A percentile compares a stretch with the other conserved stretches of the same genome.
These are phyloP conservation scores for Vulpes lagopus DNA, from an alignment of 2,113 vertebrate species.

Conservation along the genomic window DNA sequence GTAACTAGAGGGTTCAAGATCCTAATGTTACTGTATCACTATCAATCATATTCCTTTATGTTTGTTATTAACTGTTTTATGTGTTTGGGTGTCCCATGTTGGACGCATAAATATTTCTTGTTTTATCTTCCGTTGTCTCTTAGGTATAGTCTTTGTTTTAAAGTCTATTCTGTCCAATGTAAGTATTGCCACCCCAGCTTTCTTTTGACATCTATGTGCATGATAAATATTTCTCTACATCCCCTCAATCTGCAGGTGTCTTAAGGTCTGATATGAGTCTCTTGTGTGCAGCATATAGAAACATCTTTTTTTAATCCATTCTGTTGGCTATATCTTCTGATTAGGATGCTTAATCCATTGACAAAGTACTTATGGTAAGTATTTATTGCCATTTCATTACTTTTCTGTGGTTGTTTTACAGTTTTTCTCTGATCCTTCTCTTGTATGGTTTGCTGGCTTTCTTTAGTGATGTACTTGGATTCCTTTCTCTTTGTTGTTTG, in stretches of 20 bases:
- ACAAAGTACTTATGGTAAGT: not conserved
- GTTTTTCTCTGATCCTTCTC: not conserved
- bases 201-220: not conserved
- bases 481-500: not conserved
- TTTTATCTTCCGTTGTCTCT: not conserved
- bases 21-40: not conserved
- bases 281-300: not conserved
- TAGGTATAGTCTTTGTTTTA: not conserved
- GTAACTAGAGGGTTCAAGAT: not conserved
- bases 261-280: not conserved
- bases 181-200: not conserved
- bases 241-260: not conserved
- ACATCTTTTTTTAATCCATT: not conserved
- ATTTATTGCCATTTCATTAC: not conserved
- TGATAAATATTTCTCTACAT: not conserved
- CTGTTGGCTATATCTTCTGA: not conserved
- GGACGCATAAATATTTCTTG: not conserved
- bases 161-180: not conserved
- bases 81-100: not conserved
- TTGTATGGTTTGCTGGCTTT: not conserved
- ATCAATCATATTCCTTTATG: not conserved
- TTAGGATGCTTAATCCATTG: not conserved
- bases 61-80: not conserved
- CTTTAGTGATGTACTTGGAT: not conserved
- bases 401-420: not conserved